Evolutionary conservation across 2,888 invertebrate species (phyloP).

Genomic region (Heliconius charithonia): DNA sequence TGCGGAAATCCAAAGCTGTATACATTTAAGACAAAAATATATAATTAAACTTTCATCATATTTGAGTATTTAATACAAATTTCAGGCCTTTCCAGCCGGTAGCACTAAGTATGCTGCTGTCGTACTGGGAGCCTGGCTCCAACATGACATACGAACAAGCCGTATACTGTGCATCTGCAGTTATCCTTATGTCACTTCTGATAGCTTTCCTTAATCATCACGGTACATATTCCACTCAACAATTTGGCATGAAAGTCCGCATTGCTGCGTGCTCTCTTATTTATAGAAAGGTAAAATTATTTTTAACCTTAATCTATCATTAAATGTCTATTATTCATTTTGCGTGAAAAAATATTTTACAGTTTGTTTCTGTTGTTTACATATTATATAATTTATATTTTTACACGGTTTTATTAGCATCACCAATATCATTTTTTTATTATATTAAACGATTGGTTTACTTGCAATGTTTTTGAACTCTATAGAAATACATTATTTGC

Average conservation of each 20-base stretch:
- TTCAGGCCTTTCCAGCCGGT: constrained; percentile 86
- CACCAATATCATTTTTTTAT: too few relatives aligned
- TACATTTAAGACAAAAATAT: too few relatives aligned
- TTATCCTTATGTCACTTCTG: constrained; percentile 81
- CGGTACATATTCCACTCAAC: constrained; percentile 86
- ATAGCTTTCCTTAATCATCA: constrained; percentile 87
- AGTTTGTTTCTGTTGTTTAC: too few relatives aligned
- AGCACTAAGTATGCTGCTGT: constrained; percentile 85
- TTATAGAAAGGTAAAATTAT: constrained; percentile 89
- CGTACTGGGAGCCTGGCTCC: constrained; percentile 85
- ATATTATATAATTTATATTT: too few relatives aligned
- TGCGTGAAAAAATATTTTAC: too few relatives aligned
- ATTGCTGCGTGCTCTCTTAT: constrained; percentile 92
- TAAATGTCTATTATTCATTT: too few relatives aligned
- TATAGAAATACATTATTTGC: too few relatives aligned
- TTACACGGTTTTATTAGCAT: too few relatives aligned
- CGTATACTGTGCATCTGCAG: constrained; percentile 84
- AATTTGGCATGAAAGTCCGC: constrained; percentile 91
- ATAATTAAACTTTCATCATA: constrained; percentile 35
- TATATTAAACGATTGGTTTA: too few relatives aligned
- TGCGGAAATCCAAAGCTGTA: too few relatives aligned
- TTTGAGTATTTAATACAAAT: constrained; percentile 41
- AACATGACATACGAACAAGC: constrained; percentile 83
- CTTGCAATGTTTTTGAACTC: too few relatives aligned
- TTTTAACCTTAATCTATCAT: neutral